These are phyloP conservation scores for Timema podura DNA, from an alignment of 2,888 invertebrate genomes.

Conservation along the genomic window DNA sequence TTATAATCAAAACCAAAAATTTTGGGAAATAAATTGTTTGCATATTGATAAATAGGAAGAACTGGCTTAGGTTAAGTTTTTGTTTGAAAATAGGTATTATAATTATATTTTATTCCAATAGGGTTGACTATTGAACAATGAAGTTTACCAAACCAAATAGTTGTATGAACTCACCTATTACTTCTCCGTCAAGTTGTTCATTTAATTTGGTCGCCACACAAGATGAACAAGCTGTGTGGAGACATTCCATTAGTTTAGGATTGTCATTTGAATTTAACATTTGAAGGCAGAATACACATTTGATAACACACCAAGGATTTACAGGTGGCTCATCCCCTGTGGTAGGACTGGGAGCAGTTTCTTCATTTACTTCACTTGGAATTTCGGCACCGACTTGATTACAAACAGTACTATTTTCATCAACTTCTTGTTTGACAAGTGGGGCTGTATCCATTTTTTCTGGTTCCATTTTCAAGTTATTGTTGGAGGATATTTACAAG, in stretches of 20 bases:
- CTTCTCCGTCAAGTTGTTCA: conserved; percentile 47
- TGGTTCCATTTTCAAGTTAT: not conserved
- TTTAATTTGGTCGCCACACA: conserved; percentile 67
- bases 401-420: not conserved
- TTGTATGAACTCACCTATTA: conserved; percentile 40
- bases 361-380: conserved; percentile 22
- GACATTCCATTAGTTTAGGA: conserved; percentile 81
- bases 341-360: conserved; percentile 27
- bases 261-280: conserved; percentile 53
- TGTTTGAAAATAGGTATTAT: no score
- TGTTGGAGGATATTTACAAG: no score
- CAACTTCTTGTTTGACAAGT: conserved; percentile 7
- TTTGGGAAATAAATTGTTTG: no score
- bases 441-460: conserved; percentile 4
- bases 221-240: conserved; percentile 77
- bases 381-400: not conserved
- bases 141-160: no score
- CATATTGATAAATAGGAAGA: no score
- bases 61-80: no score
- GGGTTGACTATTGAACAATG: no score
- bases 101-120: no score
- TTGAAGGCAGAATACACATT: conserved; percentile 48
- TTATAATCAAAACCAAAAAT: no score
- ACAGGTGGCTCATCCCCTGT: conserved; percentile 27
- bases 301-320: conserved; percentile 34